Percentiles rank a stretch among this genome's conserved stretches.
Conservation (phyloP, 2,888 invertebrate genomes). For the Synanthedon tipuliformis region DNA sequence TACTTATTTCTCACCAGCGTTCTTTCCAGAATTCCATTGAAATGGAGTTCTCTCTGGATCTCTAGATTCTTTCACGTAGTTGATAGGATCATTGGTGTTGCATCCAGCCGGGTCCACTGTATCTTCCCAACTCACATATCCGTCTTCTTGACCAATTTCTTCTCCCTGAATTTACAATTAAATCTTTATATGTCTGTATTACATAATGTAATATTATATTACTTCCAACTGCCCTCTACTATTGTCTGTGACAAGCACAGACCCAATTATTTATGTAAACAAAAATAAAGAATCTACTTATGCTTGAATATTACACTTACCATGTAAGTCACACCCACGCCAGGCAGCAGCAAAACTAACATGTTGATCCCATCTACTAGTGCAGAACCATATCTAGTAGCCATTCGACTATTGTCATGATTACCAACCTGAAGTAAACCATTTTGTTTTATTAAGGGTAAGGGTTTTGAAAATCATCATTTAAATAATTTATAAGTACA, state of each 20-base stretch:
- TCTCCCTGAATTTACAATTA: constrained; percentile 73
- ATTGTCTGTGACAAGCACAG: too few relatives aligned
- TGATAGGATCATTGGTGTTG: constrained; percentile 73
- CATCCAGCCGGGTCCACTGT: constrained; percentile 77
- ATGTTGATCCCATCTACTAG: constrained; percentile 78
- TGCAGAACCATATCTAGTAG: constrained; percentile 71
- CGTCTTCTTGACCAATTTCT: constrained; percentile 83
- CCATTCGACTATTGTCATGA: constrained; percentile 75
- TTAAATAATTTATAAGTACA: neutral
- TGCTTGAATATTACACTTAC: constrained; percentile 16
- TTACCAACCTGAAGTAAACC: constrained; percentile 70
- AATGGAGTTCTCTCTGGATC: constrained; percentile 77
- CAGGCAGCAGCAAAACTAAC: constrained; percentile 78
- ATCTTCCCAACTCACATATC: constrained; percentile 74
- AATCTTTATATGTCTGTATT: too few relatives aligned
- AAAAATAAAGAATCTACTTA: neutral
- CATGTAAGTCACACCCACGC: constrained; percentile 79
- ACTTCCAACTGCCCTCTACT: too few relatives aligned
- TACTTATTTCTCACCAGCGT: constrained; percentile 39
- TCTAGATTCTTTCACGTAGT: constrained; percentile 70
- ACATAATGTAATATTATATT: too few relatives aligned
- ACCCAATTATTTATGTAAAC: too few relatives aligned
- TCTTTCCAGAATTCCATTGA: constrained; percentile 73
- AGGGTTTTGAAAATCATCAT: too few relatives aligned
- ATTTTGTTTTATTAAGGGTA: too few relatives aligned